Conservation (phyloP, 2,888 invertebrate genomes). For the Epinotia nisella region DNA sequence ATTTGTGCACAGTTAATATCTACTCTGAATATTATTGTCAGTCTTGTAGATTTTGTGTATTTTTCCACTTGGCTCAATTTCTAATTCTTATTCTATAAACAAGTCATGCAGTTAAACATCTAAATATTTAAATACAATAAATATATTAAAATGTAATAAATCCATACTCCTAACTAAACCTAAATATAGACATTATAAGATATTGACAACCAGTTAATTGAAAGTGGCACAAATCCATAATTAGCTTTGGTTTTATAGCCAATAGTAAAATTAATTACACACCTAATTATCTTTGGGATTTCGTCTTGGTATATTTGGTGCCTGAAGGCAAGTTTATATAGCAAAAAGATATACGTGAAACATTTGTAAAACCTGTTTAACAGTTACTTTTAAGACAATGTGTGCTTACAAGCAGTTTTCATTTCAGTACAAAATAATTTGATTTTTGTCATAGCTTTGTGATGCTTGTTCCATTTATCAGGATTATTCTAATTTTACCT, state of each 20-base stretch:
- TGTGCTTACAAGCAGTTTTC: conserved; percentile 19
- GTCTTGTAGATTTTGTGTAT: conserved; percentile 83
- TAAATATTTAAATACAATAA: conserved; percentile 77
- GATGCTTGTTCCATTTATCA: conserved; percentile 54
- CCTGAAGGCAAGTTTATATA: conserved; percentile 28
- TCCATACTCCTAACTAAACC: conserved; percentile 68
- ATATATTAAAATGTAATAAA: conserved; percentile 78
- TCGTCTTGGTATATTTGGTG: conserved; percentile 36
- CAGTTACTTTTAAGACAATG: conserved; percentile 6
- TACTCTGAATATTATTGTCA: conserved; percentile 84
- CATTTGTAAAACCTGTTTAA: conserved; percentile 10
- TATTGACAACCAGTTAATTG: conserved; percentile 72
- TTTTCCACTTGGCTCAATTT: conserved; percentile 79
- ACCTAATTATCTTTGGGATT: conserved; percentile 60
- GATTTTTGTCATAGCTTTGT: conserved; percentile 51
- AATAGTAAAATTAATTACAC: conserved; percentile 58
- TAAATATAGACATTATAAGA: conserved; percentile 66
- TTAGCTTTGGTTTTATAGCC: conserved; percentile 78
- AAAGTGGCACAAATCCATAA: conserved; percentile 73
- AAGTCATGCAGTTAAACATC: conserved; percentile 79
- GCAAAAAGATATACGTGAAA: conserved; percentile 1
- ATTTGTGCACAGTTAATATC: conserved; percentile 80
- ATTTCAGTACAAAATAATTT: conserved; percentile 1
- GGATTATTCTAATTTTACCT: conserved; percentile 3
- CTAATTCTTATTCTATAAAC: conserved; percentile 73